phyloP scores from a whole-genome alignment of 92 coral and sea anemone genomes.

The Umimayanthus chanpuru region DNA sequence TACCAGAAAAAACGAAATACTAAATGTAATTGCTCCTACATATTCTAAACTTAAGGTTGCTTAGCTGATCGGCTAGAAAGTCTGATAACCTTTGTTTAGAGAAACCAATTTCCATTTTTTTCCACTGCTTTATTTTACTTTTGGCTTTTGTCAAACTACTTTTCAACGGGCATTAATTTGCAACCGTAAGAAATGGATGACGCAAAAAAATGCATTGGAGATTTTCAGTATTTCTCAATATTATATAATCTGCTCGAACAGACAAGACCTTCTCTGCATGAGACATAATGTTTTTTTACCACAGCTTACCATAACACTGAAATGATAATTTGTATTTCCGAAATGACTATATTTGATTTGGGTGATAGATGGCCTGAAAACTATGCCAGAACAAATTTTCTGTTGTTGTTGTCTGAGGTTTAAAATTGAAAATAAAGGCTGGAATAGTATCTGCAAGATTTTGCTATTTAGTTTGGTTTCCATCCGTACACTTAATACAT shows the following conservation, averaged over 20 bases:
- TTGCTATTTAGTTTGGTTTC: not conserved
- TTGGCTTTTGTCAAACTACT: not conserved
- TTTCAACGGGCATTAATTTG: not conserved
- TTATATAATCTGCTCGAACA: not conserved
- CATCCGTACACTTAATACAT: not conserved
- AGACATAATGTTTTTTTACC: not conserved
- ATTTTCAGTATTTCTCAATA: too few species aligned
- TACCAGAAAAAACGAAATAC: not conserved
- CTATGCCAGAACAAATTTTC: not conserved
- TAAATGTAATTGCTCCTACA: not conserved
- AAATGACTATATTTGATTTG: not conserved
- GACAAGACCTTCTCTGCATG: not conserved
- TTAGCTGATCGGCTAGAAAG: not conserved
- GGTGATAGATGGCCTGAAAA: not conserved
- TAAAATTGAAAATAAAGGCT: not conserved
- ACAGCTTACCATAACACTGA: conserved; percentile 1
- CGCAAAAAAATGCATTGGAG: not conserved
- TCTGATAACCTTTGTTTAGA: not conserved
- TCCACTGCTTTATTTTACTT: not conserved
- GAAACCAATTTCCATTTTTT: not conserved
- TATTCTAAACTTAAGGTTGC: not conserved
- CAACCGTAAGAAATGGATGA: not conserved
- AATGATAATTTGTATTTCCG: conserved; percentile 7
- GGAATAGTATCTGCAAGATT: too few species aligned
- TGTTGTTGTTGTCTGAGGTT: not conserved